These are phyloP conservation scores for Mesitornis unicolor DNA, from an alignment of 2,113 vertebrate species.

Conservation along the genomic window DNA sequence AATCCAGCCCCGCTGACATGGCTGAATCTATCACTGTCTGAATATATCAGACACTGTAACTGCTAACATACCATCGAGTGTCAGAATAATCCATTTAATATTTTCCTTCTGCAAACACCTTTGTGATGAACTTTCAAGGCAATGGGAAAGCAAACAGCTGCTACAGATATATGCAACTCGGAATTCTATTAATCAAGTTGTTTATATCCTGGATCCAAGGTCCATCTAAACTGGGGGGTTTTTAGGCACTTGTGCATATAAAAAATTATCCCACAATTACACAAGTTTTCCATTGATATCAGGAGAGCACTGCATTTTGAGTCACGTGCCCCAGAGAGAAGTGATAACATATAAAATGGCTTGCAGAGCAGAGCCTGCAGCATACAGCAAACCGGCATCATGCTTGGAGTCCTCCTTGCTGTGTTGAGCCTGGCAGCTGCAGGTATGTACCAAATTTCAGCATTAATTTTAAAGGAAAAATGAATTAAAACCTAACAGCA, in stretches of 20 bases:
- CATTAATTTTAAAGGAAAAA: background rate
- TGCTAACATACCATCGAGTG: background rate
- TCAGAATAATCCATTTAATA: background rate
- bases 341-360: background rate
- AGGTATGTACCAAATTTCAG: slow-evolving; percentile 15
- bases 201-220: background rate
- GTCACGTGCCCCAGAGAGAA: background rate
- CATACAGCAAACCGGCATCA: background rate
- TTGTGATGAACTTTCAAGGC: background rate
- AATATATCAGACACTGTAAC: background rate
- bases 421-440: slow-evolving; percentile 25
- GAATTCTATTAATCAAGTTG: background rate
- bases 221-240: background rate
- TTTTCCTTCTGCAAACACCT: background rate
- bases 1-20: background rate
- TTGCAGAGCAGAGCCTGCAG: background rate
- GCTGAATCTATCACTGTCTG: background rate
- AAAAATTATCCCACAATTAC: background rate
- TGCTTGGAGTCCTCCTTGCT: slow-evolving; percentile 34
- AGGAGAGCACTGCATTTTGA: background rate
- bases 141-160: slow-evolving; percentile 8
- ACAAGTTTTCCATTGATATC: background rate
- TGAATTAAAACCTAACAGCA: background rate
- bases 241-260: background rate
- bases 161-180: background rate